These are phyloP conservation scores for Drepana falcataria DNA, from an alignment of 2,888 invertebrate genomes.

Conservation along the genomic window DNA sequence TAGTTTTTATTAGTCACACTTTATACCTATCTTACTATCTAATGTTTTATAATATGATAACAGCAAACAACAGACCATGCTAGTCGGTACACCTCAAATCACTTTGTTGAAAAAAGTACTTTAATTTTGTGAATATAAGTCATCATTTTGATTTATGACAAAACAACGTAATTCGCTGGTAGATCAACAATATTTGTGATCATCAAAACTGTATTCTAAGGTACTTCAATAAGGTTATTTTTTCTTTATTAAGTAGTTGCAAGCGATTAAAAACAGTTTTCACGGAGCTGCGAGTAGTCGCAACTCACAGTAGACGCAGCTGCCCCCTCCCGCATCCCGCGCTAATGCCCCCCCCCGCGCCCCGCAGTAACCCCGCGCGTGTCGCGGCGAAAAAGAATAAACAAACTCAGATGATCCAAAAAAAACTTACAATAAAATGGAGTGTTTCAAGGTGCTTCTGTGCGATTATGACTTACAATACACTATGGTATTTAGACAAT, in stretches of 20 bases:
- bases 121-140: no score
- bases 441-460: not conserved
- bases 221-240: not conserved
- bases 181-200: not conserved
- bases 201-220: slow-evolving; percentile 6
- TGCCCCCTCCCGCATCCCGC: slow-evolving; percentile 48
- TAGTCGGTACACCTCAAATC: no score
- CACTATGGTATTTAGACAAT: no score
- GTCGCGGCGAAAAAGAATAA: slow-evolving; percentile 58
- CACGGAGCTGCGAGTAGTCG: slow-evolving; percentile 51
- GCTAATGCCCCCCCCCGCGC: slow-evolving; percentile 30
- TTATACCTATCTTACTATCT: no score
- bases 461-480: not conserved
- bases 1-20: no score
- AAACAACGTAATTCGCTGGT: slow-evolving; percentile 5
- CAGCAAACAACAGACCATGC: no score
- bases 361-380: slow-evolving; percentile 55
- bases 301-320: slow-evolving; percentile 71
- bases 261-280: slow-evolving; percentile 60
- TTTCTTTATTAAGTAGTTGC: slow-evolving; percentile 24
- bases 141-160: not conserved
- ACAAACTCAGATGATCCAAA: not conserved
- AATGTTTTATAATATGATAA: no score
- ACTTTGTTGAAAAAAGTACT: no score
- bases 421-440: not conserved